Percentiles rank a stretch among this genome's conserved stretches.
Evolutionary conservation across 2,113 vertebrate genomes (phyloP).

Genomic region (Procavia capensis): DNA sequence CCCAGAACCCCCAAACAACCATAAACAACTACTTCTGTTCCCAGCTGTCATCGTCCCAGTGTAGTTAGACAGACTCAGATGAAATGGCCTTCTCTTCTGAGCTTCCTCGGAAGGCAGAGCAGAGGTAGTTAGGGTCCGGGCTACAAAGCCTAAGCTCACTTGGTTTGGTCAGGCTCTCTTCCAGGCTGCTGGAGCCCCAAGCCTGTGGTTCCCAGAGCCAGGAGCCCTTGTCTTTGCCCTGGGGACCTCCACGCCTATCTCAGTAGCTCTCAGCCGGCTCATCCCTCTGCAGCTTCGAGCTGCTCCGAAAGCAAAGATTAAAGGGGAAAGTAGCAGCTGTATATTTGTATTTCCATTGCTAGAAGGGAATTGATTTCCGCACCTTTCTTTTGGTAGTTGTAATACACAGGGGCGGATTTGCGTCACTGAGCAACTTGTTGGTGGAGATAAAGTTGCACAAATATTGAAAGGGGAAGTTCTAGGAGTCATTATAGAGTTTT

Average conservation of each 20-base stretch:
- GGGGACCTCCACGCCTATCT: background rate
- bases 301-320: slow-evolving; percentile 89
- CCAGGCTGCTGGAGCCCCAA: background rate
- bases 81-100: background rate
- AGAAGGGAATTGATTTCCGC: slow-evolving; percentile 95
- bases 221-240: background rate
- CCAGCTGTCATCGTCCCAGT: background rate
- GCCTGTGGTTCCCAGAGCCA: background rate
- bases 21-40: background rate
- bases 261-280: slow-evolving; percentile 73
- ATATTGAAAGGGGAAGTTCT: slow-evolving; percentile 99
- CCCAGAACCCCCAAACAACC: background rate
- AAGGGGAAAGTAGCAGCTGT: slow-evolving; percentile 92
- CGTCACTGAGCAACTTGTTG: slow-evolving; percentile 98
- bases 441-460: slow-evolving; percentile 99
- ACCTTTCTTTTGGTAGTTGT: slow-evolving; percentile 94
- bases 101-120: background rate
- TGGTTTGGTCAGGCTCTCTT: background rate
- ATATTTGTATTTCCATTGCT: slow-evolving; percentile 96
- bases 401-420: slow-evolving; percentile 98
- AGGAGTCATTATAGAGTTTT: slow-evolving; percentile 96
- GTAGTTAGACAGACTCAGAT: background rate
- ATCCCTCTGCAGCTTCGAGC: slow-evolving; percentile 79
- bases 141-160: background rate
- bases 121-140: background rate